A percentile compares a stretch with the other conserved stretches of the same genome.
Evolutionary conservation across 1,140 invertebrate species (phyloP).

Genomic region (Heliconius himera): DNA sequence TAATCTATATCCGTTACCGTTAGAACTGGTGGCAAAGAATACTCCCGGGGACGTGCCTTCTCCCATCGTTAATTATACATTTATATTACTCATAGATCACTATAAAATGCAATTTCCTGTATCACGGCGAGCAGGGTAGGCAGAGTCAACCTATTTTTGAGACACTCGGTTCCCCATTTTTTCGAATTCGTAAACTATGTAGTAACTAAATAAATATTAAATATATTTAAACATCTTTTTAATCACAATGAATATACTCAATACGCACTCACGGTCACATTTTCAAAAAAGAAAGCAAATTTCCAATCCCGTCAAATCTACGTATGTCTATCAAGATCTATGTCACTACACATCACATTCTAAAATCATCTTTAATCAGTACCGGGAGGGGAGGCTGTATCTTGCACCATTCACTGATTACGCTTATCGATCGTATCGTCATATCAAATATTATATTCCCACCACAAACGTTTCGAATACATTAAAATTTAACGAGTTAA

Average conservation of each 20-base stretch:
- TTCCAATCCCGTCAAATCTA: neutral
- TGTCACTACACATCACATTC: constrained; percentile 10
- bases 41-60: constrained; percentile 52
- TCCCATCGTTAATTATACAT: constrained; percentile 44
- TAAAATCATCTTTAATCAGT: constrained; percentile 13
- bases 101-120: neutral
- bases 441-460: neutral
- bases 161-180: too few relatives aligned
- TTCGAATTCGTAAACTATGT: too few relatives aligned
- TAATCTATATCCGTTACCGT: constrained; percentile 82
- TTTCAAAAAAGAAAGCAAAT: neutral
- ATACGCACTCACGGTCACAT: neutral
- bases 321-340: neutral
- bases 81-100: neutral
- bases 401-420: constrained; percentile 9
- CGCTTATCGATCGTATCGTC: constrained; percentile 1
- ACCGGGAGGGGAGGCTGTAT: neutral
- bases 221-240: neutral
- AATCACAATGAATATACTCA: neutral
- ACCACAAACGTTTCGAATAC: neutral
- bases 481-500: constrained; percentile 9
- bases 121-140: too few relatives aligned
- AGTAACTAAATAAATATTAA: neutral
- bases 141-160: too few relatives aligned
- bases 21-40: constrained; percentile 62